Conservation (phyloP, 2,113 vertebrate genomes). For the Neolamprologus cancellatus region DNA sequence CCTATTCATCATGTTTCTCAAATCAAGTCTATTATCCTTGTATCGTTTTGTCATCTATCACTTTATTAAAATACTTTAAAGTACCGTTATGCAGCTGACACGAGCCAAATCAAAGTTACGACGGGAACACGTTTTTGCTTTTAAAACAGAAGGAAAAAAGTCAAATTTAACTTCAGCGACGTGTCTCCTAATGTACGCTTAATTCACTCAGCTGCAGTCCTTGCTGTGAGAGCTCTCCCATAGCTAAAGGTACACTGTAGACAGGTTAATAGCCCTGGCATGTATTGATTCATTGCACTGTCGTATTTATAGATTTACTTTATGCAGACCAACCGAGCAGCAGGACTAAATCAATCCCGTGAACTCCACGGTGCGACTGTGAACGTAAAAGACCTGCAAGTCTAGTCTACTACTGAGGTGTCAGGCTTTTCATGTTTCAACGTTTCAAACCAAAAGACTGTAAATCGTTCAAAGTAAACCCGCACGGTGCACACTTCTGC, state of each 20-base stretch:
- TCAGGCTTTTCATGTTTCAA: background rate
- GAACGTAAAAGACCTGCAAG: background rate
- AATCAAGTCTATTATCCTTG: background rate
- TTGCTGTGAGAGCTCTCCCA: background rate
- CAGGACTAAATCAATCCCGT: conserved; percentile 4
- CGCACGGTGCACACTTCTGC: background rate
- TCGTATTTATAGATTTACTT: conserved; percentile 40
- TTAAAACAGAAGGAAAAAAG: background rate
- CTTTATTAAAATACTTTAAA: background rate
- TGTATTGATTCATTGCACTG: conserved; percentile 26
- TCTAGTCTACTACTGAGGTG: background rate
- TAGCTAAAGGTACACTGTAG: background rate
- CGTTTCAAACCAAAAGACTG: background rate
- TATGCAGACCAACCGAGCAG: background rate
- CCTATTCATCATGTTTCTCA: background rate
- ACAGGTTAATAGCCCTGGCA: conserved; percentile 33
- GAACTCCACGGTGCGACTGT: background rate
- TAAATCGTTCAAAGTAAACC: background rate
- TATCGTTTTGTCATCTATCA: background rate
- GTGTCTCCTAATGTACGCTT: background rate
- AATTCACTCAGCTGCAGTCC: conserved; percentile 5
- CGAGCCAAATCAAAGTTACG: background rate
- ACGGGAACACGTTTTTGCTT: background rate
- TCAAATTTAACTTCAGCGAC: background rate
- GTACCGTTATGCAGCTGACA: background rate